Evolutionary conservation across 2,797 vertebrate genomes (phyloP).

Genomic region (Anas acuta): DNA sequence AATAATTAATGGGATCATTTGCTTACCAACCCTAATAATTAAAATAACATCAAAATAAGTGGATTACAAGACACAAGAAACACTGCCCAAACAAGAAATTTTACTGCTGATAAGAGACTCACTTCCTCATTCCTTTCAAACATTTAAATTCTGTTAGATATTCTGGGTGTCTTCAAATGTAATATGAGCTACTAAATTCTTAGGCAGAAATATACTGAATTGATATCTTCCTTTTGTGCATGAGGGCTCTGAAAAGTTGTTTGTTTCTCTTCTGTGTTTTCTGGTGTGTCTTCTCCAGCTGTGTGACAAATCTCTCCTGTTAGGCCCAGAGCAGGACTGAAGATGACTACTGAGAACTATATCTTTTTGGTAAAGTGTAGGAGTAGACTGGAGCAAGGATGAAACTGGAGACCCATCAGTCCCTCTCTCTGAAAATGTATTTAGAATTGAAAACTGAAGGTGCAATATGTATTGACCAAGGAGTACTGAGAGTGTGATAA

Average conservation of each 20-base stretch:
- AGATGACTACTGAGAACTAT: background rate
- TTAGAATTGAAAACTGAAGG: background rate
- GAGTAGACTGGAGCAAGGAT: background rate
- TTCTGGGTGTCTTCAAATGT: background rate
- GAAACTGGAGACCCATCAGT: background rate
- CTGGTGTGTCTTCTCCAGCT: background rate
- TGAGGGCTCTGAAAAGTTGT: background rate
- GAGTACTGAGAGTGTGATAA: background rate
- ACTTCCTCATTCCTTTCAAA: background rate
- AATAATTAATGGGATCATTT: slow-evolving; percentile 17
- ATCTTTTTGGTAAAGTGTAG: background rate
- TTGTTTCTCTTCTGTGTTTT: background rate
- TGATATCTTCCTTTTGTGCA: background rate
- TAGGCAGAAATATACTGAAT: background rate
- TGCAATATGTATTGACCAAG: background rate
- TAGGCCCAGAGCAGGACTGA: background rate
- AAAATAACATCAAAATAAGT: background rate
- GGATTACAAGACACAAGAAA: background rate
- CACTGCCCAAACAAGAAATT: background rate
- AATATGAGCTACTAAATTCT: background rate
- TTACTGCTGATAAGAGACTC: background rate
- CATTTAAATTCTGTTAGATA: background rate
- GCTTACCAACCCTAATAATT: background rate
- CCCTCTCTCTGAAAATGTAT: background rate
- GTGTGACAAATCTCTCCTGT: background rate